These are phyloP conservation scores for Helogale parvula DNA, from an alignment of 2,113 vertebrate species.

Conservation along the genomic window DNA sequence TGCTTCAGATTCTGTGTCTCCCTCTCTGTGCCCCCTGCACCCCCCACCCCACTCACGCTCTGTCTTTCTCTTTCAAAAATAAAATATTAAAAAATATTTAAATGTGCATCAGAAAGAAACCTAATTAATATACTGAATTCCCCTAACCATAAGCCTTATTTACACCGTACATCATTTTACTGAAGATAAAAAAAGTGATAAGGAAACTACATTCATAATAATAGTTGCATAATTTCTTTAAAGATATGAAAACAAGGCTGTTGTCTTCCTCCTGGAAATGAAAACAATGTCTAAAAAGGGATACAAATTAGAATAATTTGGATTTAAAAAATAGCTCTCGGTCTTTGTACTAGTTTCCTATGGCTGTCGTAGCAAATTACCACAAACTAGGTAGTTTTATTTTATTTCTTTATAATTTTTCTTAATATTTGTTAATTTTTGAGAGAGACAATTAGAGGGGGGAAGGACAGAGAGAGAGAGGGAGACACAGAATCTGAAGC, in stretches of 20 bases:
- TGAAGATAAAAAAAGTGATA: not conserved
- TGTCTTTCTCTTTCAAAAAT: too few relatives aligned
- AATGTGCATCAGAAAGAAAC: conserved; percentile 48
- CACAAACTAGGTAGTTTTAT: not conserved
- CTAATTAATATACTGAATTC: conserved; percentile 61
- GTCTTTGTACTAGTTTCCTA: not conserved
- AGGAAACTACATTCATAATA: conserved; percentile 31
- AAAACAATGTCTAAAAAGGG: not conserved
- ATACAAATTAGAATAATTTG: not conserved
- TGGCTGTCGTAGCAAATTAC: not conserved
- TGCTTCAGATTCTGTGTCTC: too few relatives aligned
- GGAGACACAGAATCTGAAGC: too few relatives aligned
- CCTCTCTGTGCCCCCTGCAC: too few relatives aligned
- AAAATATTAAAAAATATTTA: not conserved
- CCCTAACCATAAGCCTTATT: not conserved
- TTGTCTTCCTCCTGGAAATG: not conserved
- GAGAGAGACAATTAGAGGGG: too few relatives aligned
- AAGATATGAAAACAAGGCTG: conserved; percentile 12
- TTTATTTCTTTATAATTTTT: too few relatives aligned
- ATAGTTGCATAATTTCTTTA: not conserved
- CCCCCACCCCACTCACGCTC: too few relatives aligned
- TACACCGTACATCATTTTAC: conserved; percentile 46
- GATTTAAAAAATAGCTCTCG: not conserved
- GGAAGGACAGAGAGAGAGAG: too few relatives aligned
- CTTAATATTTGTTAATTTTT: too few relatives aligned